Base-by-base conservation (phyloP, 2,113 vertebrate genomes). In the Stictonetta naevosa region DNA sequence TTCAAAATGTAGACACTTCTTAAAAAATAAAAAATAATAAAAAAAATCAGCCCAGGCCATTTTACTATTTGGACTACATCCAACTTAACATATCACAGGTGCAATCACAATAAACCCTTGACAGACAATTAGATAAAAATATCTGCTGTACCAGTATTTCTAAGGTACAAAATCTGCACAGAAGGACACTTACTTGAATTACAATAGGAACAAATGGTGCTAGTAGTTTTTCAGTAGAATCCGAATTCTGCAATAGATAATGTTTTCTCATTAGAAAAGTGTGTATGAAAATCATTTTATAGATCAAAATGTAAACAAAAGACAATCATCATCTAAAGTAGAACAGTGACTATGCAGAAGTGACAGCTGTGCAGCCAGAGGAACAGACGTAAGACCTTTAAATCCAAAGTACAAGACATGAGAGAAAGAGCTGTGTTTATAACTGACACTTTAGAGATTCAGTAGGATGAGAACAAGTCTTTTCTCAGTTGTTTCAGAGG, bases 171-270 rank as follows among this genome's bases (percentile, higher is more conserved):
- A 95, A 86, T 16, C 23, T 86, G 74, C 79, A 66, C 90, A 68
- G 58, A 34, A 69, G 52, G 56, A 62, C 56, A 88, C 97, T 98
- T 96, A 99, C 97, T 88, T 91, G 72, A 92, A 93, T 80, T 91
- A 76, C 63, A 55, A 97, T 82, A 94, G 97, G 95, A 94, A 97
- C 84, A 82, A 98, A 96, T 0, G 98, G 97, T 91, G 97, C 97
- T 38, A 98, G 95, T 26, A 99, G 96, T 83, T 98, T 98, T 80
- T 99, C 98, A 78, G 98, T 98, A 58, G 98, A 98, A 95, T 98
- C 98, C 85, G 99, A 97, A 67, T 60, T 97, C 98, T 99, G 63
- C 22, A 96, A 97, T 63, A 40, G 84, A 85, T 80, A 85, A 83
- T 38, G 38, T 53, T 44, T 93, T 93, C 76, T 95, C 78, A 80